Base-by-base conservation (phyloP, 1,140 invertebrate species). In the Lordiphosa mommai region DNA sequence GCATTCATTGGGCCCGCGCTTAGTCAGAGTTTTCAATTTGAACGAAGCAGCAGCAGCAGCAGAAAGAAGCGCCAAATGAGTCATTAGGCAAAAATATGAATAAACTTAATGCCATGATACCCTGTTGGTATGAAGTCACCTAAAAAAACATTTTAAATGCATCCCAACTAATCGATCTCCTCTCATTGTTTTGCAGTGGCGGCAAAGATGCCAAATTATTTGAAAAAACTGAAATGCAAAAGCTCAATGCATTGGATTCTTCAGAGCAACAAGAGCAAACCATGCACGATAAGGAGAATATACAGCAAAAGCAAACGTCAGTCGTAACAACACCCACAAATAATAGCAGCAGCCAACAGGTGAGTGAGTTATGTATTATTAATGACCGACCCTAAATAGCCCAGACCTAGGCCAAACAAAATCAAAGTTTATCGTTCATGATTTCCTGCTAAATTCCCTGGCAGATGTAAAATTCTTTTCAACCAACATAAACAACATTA, bases 141-240 rank as follows among this genome's bases (percentile, higher is more conserved):
- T 9, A 7, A 14, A n/a, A 4, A 32, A 43, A 17, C 14, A 3
- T 9, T 5, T 43, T 43, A 29, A 17, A 23, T 10, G 8, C 13
- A 16, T 7, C 43, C 23, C 9, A 17, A 13, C 16, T 37, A 12
- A 44, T 27, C 9, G 37, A 17, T 12, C n/a, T 5, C n/a, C 4
- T 4, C 5, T 13, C 32, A 43, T 16, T 41, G 10, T 40, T 2
- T 17, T 73, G 47, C 53, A 82, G 76, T 48, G 76, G 76, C 50
- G 76, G 76, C 77, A 82, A 82, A 63, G 76, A 82, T 71, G 76
- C 77, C 38, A 74, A 76, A 50, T 58, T 82, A 13, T 82, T 82
- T 58, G 77, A 82, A 4, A 82, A 72, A 46, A 37, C 41, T 14
- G 76, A 82, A 56, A 12, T 82, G 66, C 76, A 63, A 27, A 76